Percentiles rank a stretch among this genome's conserved stretches.
Evolutionary conservation across 35 echinoderm and acorn worm species (phyloP).

Genomic region (Apostichopus parvimensis): DNA sequence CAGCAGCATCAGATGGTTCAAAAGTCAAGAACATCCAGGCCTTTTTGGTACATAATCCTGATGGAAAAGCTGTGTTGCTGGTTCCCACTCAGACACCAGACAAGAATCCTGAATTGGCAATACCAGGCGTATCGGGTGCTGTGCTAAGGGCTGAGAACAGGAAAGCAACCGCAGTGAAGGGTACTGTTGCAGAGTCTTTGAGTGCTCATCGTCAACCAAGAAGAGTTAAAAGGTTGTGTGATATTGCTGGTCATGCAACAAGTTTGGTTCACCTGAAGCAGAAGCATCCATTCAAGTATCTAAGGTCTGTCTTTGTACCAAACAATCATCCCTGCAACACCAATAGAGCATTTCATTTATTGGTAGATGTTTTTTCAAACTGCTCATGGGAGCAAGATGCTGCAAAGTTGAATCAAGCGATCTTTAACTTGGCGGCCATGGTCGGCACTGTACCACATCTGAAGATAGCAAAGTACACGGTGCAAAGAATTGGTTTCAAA

Average conservation of each 20-base stretch:
- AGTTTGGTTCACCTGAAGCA: neutral
- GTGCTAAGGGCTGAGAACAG: neutral
- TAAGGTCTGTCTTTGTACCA: neutral
- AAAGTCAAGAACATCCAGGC: constrained; percentile 22
- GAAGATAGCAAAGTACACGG: neutral
- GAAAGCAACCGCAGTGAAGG: neutral
- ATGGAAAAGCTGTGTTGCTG: constrained; percentile 2
- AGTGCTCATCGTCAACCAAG: neutral
- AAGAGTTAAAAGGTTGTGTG: constrained; percentile 15
- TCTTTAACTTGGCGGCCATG: constrained; percentile 24
- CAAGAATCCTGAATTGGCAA: neutral
- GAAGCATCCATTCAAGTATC: neutral
- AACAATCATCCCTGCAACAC: constrained; percentile 18
- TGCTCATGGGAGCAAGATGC: constrained; percentile 11
- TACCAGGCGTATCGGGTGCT: neutral
- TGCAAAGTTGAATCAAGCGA: neutral
- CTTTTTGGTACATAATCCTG: constrained; percentile 25
- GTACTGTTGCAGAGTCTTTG: neutral
- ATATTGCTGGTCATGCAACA: constrained; percentile 23
- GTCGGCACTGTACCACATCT: neutral
- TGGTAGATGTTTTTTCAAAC: constrained; percentile 35
- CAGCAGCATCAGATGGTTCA: neutral
- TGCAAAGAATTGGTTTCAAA: neutral
- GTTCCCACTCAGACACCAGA: neutral
- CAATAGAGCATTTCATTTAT: constrained; percentile 37